Base-by-base conservation (phyloP, 2,888 invertebrate genomes). In the Lysandra coridon region DNA sequence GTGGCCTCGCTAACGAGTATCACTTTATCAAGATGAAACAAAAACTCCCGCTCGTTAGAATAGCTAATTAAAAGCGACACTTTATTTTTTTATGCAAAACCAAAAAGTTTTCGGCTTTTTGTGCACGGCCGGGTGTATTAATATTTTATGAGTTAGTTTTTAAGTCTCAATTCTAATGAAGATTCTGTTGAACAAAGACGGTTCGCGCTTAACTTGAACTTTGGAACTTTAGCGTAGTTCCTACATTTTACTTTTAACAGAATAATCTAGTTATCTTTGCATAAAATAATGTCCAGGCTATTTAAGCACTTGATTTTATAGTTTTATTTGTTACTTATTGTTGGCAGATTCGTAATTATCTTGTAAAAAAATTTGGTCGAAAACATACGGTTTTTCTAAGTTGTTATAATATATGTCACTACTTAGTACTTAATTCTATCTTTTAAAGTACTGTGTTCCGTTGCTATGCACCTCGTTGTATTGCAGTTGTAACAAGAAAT, bases 51-150 rank as follows among this genome's bases (percentile, higher is more conserved):
- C 69, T 64, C 69, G 37, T 69, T 69, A 69, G 14, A 69, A 69
- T 69, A 37, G 69, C 69, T 69, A 69, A 69, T 69, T 69, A 69
- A 69, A 69, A 69, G 69, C 37, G 69, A 69, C 33, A 69, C 69
- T 69, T 69, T 69, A 14, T 33, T 69, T 69, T 69, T 69, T 69
- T 69, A 69, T 33, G 33, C 33, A 17, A 69, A 33, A 69, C 14
- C 37, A 69, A 69, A 69, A 37, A 69, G 69, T 33, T 69, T 69
- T 2, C 33, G 23, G 33, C 64, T 30, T 33, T 69, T 33, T 69
- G 14, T 30, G 23, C 62, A 7, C 2, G 62, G 62, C 62, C 33
- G 37, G 33, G 10, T 69, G 14, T 69, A 69, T 69, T 33, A 69
- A 69, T 69, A 69, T 69, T 69, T 37, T 69, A 37, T 69, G 69